Evolutionary conservation across 1,140 invertebrate species (phyloP).

Genomic region (Cydia splendana): DNA sequence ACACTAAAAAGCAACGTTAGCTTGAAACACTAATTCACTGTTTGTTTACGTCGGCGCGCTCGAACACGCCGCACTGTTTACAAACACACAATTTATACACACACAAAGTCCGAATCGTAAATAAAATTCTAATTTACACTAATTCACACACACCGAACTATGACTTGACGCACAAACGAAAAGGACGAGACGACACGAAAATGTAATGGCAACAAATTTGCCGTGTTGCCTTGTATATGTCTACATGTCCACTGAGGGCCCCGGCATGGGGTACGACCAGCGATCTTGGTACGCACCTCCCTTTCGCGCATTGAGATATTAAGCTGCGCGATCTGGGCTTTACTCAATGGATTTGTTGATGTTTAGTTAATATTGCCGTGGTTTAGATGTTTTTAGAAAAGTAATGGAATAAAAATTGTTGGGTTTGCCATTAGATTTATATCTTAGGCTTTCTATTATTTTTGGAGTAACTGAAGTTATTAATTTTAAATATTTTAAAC

Average conservation of each 20-base stretch:
- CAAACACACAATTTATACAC: slow-evolving; percentile 58
- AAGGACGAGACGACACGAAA: slow-evolving; percentile 77
- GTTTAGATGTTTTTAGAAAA: too few species aligned
- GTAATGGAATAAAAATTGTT: too few species aligned
- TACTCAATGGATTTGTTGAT: slow-evolving; percentile 41
- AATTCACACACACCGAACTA: slow-evolving; percentile 54
- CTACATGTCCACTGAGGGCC: slow-evolving; percentile 81
- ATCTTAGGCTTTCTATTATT: too few species aligned
- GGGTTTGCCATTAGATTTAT: too few species aligned
- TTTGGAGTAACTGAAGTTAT: too few species aligned
- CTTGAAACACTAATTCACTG: slow-evolving; percentile 35
- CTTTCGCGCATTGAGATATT: slow-evolving; percentile 53
- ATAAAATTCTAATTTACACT: slow-evolving; percentile 23
- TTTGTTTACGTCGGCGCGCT: slow-evolving; percentile 54
- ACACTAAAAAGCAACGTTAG: slow-evolving; percentile 13
- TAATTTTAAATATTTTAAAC: too few species aligned
- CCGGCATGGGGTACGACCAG: slow-evolving; percentile 66
- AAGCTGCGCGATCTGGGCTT: slow-evolving; percentile 66
- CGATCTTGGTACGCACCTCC: slow-evolving; percentile 72
- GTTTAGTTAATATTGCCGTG: neutral
- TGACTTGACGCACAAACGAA: slow-evolving; percentile 77
- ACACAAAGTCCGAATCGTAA: slow-evolving; percentile 40
- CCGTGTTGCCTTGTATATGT: slow-evolving; percentile 79
- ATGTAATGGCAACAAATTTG: slow-evolving; percentile 79
- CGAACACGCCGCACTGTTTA: slow-evolving; percentile 70